phyloP scores from a whole-genome alignment of 1,140 invertebrate genomes.

The Nixonia krombeini region DNA sequence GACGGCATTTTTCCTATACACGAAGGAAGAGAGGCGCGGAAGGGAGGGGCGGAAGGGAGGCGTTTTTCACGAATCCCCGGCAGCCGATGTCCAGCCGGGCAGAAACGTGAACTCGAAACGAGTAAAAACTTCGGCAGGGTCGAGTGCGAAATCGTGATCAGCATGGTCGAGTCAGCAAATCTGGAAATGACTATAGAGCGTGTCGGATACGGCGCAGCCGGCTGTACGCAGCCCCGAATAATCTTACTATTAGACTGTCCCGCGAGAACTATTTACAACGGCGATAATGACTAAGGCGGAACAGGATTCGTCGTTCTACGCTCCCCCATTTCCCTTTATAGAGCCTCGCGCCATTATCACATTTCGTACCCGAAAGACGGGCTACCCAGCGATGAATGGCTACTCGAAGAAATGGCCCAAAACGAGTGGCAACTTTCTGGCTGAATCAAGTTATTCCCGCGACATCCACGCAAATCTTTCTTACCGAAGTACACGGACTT shows the following conservation, averaged over 20 bases:
- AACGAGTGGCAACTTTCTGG: too few species aligned
- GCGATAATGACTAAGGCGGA: conserved; percentile 29
- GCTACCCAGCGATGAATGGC: not conserved
- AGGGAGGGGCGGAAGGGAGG: too few species aligned
- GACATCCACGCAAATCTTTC: too few species aligned
- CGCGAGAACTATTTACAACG: conserved; percentile 35
- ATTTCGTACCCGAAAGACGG: not conserved
- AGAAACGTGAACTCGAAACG: conserved; percentile 24
- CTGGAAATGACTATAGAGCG: conserved; percentile 13
- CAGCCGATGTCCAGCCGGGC: conserved; percentile 20
- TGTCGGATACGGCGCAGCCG: conserved; percentile 31
- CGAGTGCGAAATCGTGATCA: conserved; percentile 47
- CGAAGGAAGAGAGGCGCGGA: too few species aligned
- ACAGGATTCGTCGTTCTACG: conserved; percentile 15
- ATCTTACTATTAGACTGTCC: conserved; percentile 42
- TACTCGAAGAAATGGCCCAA: not conserved
- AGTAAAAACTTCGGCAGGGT: conserved; percentile 37
- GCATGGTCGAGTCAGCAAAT: conserved; percentile 44
- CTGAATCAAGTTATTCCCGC: too few species aligned
- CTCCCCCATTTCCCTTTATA: conserved; percentile 9
- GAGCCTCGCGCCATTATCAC: conserved; percentile 6
- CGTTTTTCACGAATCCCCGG: conserved; percentile 19
- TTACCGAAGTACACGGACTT: too few species aligned
- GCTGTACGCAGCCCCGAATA: conserved; percentile 31
- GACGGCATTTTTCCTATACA: not conserved